Base-by-base conservation (phyloP, 2,888 invertebrate species). In the Mesorhabditis spiculigera region DNA sequence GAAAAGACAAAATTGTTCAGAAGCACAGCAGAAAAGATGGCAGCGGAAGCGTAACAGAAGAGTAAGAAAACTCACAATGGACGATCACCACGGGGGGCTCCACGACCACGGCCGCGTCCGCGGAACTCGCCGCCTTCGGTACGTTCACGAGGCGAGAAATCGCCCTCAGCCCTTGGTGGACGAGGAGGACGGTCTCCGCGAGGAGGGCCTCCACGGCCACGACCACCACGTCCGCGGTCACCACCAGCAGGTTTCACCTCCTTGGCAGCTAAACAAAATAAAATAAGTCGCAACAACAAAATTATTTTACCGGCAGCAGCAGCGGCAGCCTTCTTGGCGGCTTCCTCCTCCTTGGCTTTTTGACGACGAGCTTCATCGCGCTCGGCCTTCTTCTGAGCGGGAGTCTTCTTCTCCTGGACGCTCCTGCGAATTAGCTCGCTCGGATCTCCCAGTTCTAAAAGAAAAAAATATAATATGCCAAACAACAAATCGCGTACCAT, bases 391-490 rank as follows among this genome's bases (percentile, higher is more conserved):
- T 73, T 73, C 75, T 75, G 76, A 63, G 76, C 78, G 67, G 76
- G 73, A 50, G 73, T 69, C 72, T 74, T 77, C 58, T 75, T 70
- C 71, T 75, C 76, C 77, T 80, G 75, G 70, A 74, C 73, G 68
- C 75, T 78, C 73, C 75, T 74, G 64, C 72, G 70, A 68, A 81
- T 74, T 63, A 81, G 76, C 73, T 81, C 78, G 65, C 73, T 71
- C 63, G 82, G 82, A 71, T 82, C 82, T 67, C 76, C 78, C 64
- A 74, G 75, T 63, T 82, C 82, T 82, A 70, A 50, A 80, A 73
- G 70, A 70, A 71, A 16, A 43, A n/a, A 62, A 71, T 43, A 16
- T 10, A 42, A 16, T n/a, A 69, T 50, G n/a, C 58, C n/a, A 50
- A 50, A 50, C 58, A 13, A 13, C n/a, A n/a, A 50, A 50, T 13